Percentiles rank a stretch among this genome's conserved stretches.
Evolutionary conservation across 2,888 invertebrate species (phyloP).

Genomic region (Cerceris rybyensis): DNA sequence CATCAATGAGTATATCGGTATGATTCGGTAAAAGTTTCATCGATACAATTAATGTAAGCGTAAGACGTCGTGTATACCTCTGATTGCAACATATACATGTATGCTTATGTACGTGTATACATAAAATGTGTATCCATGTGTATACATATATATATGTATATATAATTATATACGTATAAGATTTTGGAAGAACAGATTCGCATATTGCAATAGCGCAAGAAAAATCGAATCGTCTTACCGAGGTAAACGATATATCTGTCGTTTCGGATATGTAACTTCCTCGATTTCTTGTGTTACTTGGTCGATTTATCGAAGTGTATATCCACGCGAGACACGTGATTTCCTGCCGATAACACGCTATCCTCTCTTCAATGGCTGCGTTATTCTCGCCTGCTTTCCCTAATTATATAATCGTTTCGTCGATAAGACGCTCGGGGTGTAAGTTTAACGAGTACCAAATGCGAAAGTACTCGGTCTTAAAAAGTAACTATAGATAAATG

Average conservation of each 20-base stretch:
- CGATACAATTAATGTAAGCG: constrained; percentile 60
- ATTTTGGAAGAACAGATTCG: constrained; percentile 80
- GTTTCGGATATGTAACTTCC: constrained; percentile 43
- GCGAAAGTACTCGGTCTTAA: constrained; percentile 57
- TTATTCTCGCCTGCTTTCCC: constrained; percentile 10
- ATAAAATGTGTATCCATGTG: constrained; percentile 24
- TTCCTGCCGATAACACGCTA: not conserved
- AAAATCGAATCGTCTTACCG: constrained; percentile 65
- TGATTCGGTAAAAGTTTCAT: constrained; percentile 46
- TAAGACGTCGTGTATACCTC: constrained; percentile 54
- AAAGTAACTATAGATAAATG: constrained; percentile 54
- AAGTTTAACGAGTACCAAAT: constrained; percentile 63
- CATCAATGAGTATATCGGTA: constrained; percentile 42
- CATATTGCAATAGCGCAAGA: constrained; percentile 74
- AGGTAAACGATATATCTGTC: constrained; percentile 43
- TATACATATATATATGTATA: constrained; percentile 60
- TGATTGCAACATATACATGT: constrained; percentile 65
- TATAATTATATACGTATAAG: constrained; percentile 59
- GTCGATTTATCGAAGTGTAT: not conserved
- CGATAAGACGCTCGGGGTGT: constrained; percentile 63
- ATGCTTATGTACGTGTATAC: constrained; percentile 52
- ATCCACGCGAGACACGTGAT: not conserved
- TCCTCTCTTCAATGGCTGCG: not conserved
- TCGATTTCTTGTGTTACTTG: not conserved
- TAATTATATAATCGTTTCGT: constrained; percentile 38